Evolutionary conservation across 2,888 invertebrate genomes (phyloP).

Genomic region (Pomacea canaliculata): DNA sequence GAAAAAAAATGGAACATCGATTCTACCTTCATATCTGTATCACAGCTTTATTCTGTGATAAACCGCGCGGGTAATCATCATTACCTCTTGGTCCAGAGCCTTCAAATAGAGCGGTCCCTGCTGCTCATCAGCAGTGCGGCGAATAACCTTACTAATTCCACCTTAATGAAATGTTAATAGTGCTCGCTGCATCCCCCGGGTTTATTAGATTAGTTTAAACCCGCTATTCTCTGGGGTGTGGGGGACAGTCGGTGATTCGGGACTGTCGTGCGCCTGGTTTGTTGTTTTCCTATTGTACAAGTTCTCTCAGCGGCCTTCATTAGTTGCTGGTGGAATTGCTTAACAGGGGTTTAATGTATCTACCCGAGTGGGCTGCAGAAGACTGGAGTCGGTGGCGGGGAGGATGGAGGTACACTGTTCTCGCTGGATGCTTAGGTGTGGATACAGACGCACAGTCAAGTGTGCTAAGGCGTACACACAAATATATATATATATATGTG

Average conservation of each 20-base stretch:
- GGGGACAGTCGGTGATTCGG: neutral
- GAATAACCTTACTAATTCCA: conserved; percentile 24
- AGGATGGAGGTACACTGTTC: too few relatives aligned
- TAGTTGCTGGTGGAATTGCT: too few relatives aligned
- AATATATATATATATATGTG: too few relatives aligned
- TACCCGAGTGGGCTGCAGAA: too few relatives aligned
- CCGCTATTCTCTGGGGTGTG: neutral
- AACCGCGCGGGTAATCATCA: conserved; percentile 8
- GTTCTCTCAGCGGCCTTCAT: too few relatives aligned
- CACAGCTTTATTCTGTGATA: neutral
- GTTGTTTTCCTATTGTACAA: neutral
- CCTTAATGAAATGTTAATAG: conserved; percentile 27
- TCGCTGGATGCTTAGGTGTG: too few relatives aligned
- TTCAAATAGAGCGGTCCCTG: neutral
- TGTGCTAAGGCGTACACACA: too few relatives aligned
- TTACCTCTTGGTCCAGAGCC: conserved; percentile 8
- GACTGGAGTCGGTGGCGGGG: too few relatives aligned
- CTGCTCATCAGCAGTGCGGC: conserved; percentile 13
- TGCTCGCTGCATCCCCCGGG: conserved; percentile 5
- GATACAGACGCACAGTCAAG: too few relatives aligned
- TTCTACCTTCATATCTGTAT: conserved; percentile 14
- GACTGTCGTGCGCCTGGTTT: neutral
- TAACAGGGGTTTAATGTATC: too few relatives aligned
- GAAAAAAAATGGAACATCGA: neutral
- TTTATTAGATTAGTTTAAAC: conserved; percentile 25